Evolutionary conservation across 2,888 invertebrate genomes (phyloP).

Genomic region (Tridacna crocea): DNA sequence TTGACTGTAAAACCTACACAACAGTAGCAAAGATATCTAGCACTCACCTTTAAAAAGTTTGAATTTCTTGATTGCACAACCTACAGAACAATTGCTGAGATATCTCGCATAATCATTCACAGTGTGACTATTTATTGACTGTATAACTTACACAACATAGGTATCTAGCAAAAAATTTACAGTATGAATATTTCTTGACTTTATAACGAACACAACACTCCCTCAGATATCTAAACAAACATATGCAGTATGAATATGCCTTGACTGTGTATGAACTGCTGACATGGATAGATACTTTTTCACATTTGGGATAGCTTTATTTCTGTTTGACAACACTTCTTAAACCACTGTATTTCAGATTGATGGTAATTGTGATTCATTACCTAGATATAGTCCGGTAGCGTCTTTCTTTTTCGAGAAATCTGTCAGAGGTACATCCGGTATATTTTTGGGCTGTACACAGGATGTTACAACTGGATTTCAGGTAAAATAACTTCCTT

Average conservation of each 20-base stretch:
- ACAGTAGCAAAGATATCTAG: no score
- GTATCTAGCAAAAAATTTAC: no score
- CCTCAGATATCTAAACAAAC: neutral
- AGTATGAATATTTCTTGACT: neutral
- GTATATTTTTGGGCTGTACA: constrained; percentile 1
- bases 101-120: neutral
- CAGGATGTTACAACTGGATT: neutral
- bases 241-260: neutral
- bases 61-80: neutral
- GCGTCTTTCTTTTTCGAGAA: neutral
- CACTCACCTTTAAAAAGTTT: neutral
- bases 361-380: neutral
- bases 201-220: neutral
- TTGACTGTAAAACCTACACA: no score
- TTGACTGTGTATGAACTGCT: no score
- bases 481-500: neutral
- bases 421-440: neutral
- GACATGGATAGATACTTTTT: no score
- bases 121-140: neutral
- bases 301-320: neutral
- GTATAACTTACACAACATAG: no score
- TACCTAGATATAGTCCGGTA: neutral
- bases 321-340: neutral
- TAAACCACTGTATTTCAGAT: neutral
- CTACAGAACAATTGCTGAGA: neutral